Evolutionary conservation across 2,888 invertebrate genomes (phyloP), one percentile per base, ranked within the genome.

Genomic region (Ptilodon capucinus): DNA sequence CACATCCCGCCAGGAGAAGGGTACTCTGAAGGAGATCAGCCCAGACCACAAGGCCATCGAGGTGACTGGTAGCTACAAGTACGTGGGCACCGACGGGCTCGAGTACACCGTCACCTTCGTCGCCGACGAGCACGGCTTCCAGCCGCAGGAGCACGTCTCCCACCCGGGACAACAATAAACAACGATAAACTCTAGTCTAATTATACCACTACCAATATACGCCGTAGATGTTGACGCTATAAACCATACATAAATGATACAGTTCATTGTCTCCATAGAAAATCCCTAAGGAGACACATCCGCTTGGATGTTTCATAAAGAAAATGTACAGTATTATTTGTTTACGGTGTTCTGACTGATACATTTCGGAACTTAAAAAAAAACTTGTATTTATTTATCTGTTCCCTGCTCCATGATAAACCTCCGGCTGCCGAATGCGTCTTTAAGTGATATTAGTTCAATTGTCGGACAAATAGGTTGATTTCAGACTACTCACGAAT

Each of bases 111-210:
- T 91, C 38, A 81, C 77, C 30, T 92, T 84, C 78, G 74, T 79
- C 16, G 92, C 92, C 17, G 87, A 92, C 68, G 91, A 92, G 68
- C 85, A 91, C 65, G 92, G 92, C 30, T 92, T 84, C 79, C 84
- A 76, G 46, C 79, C 79, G 2, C 74, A 76, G 40, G 71, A 76
- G 55, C 78, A 69, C 19, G 68, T 77, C 4, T 72, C 74, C 23
- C 76, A 77, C 21, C 64, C 67, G 11, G 40, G 25, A 8, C 40
- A 25, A 25, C 40, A 40, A 40, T 40, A 40, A 16, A 8, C 40
- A 25, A 25, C 40, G 25, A 40, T 40, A 40, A 40, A 40, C 13
- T 38, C 38, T 38, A 38, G 13, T 21, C 23, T 17, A n/a, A 19
- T 38, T 13, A 38, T 36, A 17, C 17, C 2, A 18, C 11, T 3